Conservation (phyloP, 2,113 vertebrate genomes). For the Heliornis fulica region DNA sequence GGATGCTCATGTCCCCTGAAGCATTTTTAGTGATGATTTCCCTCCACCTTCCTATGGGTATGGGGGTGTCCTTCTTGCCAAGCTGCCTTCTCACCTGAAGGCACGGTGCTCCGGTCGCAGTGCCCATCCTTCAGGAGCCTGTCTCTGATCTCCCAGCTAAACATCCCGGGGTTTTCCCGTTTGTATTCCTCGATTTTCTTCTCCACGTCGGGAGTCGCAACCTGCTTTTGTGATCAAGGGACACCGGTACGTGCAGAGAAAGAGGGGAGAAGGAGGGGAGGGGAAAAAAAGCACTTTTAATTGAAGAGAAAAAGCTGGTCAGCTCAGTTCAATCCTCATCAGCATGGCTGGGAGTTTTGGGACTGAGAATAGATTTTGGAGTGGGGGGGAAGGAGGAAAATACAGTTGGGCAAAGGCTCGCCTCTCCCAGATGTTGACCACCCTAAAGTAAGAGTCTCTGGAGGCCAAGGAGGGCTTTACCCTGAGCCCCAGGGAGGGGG, state of each 20-base stretch:
- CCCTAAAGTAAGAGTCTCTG: accelerated
- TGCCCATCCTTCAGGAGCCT: slow-evolving; percentile 96
- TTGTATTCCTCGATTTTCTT: slow-evolving; percentile 99
- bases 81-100: slow-evolving; percentile 94
- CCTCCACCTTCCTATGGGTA: background rate
- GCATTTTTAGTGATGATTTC: background rate
- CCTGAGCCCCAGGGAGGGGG: background rate
- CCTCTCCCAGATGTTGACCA: background rate
- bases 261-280: too few species aligned
- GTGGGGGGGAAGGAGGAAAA: background rate
- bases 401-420: background rate
- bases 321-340: accelerated
- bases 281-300: slow-evolving; percentile 66
- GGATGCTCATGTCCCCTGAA: background rate
- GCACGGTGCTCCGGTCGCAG: slow-evolving; percentile 96
- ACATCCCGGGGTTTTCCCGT: slow-evolving; percentile 96
- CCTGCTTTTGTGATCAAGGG: slow-evolving; percentile 88
- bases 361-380: accelerated
- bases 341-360: accelerated
- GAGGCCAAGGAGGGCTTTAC: background rate
- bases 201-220: slow-evolving; percentile 97
- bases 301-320: background rate
- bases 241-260: background rate
- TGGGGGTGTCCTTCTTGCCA: background rate
- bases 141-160: slow-evolving; percentile 99